These are phyloP conservation scores for Xenopus laevis DNA, from an alignment of 2,113 vertebrate genomes.

Conservation along the genomic window DNA sequence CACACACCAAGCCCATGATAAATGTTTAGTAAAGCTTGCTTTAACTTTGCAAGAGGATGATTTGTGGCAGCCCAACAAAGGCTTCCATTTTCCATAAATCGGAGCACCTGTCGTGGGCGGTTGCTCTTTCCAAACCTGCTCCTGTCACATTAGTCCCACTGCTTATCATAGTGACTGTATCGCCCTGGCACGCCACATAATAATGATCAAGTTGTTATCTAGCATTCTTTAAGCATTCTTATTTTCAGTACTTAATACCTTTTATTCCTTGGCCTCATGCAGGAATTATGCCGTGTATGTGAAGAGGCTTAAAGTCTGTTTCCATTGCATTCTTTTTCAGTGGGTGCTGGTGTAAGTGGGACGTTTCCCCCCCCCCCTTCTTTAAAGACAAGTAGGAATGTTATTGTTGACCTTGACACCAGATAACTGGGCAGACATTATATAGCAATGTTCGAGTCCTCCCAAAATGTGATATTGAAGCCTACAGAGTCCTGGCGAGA, in stretches of 20 bases:
- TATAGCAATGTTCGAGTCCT: constrained; percentile 98
- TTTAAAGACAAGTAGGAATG: constrained; percentile 74
- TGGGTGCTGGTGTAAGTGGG: constrained; percentile 70
- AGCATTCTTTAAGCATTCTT: constrained; percentile 81
- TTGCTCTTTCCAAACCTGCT: constrained; percentile 51
- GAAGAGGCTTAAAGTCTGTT: constrained; percentile 74
- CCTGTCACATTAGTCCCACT: constrained; percentile 55
- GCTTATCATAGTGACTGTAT: constrained; percentile 72
- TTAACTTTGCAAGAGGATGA: constrained; percentile 2
- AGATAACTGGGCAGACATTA: constrained; percentile 98
- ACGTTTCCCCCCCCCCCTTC: constrained; percentile 47
- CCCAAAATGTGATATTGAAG: constrained; percentile 97
- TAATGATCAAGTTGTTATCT: constrained; percentile 80
- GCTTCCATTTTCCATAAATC: constrained; percentile 57
- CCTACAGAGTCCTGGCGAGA: constrained; percentile 96
- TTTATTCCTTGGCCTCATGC: constrained; percentile 76
- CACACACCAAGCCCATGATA: neutral
- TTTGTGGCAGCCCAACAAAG: constrained; percentile 28
- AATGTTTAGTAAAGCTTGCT: neutral
- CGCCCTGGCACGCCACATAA: constrained; percentile 71
- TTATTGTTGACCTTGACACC: constrained; percentile 92
- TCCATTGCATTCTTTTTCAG: constrained; percentile 73
- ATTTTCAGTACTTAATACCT: constrained; percentile 69
- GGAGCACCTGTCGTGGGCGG: constrained; percentile 60
- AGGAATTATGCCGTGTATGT: constrained; percentile 73